These are phyloP conservation scores for Miniopterus natalensis DNA, from an alignment of 2,113 vertebrate species.

Conservation along the genomic window DNA sequence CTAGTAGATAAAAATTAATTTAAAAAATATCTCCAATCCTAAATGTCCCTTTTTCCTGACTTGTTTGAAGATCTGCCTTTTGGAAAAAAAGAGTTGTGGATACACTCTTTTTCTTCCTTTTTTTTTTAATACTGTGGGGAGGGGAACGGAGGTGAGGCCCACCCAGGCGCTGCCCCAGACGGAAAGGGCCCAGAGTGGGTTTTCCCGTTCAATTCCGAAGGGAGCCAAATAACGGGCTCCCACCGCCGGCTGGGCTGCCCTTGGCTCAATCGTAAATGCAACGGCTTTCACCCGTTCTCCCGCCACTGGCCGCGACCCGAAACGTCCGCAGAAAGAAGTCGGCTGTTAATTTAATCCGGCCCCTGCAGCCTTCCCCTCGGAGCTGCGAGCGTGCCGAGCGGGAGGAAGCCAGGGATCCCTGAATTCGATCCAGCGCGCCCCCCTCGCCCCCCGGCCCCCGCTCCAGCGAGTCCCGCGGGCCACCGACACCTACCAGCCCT, in stretches of 20 bases:
- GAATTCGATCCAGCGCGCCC: background rate
- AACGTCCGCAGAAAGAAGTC: background rate
- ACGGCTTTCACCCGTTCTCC: background rate
- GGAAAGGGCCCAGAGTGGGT: background rate
- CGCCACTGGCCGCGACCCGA: background rate
- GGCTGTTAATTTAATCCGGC: background rate
- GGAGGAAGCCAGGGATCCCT: background rate
- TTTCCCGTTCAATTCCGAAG: constrained; percentile 22
- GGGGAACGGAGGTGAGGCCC: background rate
- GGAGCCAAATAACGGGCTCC: background rate
- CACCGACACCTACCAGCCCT: constrained; percentile 89
- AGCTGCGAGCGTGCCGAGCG: too few species aligned
- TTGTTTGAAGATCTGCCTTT: background rate
- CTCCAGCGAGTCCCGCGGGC: background rate
- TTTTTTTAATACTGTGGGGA: background rate
- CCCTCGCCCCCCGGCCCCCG: background rate
- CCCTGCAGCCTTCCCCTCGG: background rate
- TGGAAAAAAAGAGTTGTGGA: background rate
- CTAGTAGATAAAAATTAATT: background rate
- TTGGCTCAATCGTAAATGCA: background rate
- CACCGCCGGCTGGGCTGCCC: background rate
- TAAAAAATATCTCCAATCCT: background rate
- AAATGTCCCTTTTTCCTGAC: too few species aligned
- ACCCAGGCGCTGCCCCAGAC: background rate
- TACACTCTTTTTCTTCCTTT: background rate